Percentiles rank a stretch among this genome's conserved stretches.
phyloP scores from a whole-genome alignment of 2,888 invertebrate genomes.

The Sminthurinus aureus region DNA sequence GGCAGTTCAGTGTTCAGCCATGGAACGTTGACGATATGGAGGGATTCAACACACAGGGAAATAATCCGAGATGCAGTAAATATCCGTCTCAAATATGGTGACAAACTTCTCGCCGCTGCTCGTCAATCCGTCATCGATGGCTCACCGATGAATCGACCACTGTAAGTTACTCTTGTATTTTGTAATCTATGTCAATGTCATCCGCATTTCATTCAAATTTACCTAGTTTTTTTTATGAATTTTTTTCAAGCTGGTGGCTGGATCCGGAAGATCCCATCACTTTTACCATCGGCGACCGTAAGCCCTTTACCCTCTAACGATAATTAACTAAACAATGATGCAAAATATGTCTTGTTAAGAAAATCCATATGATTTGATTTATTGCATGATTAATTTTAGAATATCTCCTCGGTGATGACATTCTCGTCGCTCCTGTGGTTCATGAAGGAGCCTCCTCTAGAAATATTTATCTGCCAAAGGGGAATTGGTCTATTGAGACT shows the following conservation, averaged over 20 bases:
- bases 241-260: conserved; percentile 73
- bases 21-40: conserved; percentile 69
- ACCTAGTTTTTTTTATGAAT: neutral
- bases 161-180: conserved; percentile 70
- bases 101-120: conserved; percentile 68
- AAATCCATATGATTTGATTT: neutral
- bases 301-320: neutral
- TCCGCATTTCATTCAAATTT: neutral
- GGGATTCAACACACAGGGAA: neutral
- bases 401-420: conserved; percentile 77
- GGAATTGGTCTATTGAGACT: conserved; percentile 69
- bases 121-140: conserved; percentile 69
- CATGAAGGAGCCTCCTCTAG: conserved; percentile 69
- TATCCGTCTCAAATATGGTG: neutral
- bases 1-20: conserved; percentile 24
- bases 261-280: conserved; percentile 73
- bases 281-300: conserved; percentile 64
- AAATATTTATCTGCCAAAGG: conserved; percentile 78
- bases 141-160: conserved; percentile 77
- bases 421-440: conserved; percentile 81
- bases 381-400: conserved; percentile 67
- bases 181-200: neutral
- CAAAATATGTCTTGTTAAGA: neutral
- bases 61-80: conserved; percentile 7
- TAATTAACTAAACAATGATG: neutral